Conservation (phyloP, 1,140 invertebrate species). For the Proctacanthus coquilletti region DNA sequence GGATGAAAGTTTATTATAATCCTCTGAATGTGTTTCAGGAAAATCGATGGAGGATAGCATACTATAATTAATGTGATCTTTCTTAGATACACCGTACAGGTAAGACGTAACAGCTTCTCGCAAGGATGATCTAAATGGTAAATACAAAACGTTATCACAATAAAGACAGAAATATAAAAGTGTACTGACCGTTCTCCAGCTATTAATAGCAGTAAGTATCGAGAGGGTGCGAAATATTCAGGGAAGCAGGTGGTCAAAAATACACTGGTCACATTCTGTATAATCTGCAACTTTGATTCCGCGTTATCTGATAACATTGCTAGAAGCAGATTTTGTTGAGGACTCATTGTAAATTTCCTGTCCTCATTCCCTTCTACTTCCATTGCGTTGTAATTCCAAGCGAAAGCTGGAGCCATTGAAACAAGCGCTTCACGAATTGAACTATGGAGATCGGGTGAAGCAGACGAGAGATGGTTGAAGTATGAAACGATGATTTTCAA, state of each 20-base stretch:
- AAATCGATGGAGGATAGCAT: conserved; percentile 24
- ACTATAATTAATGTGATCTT: conserved; percentile 26
- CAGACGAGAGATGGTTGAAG: conserved; percentile 37
- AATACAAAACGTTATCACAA: neutral
- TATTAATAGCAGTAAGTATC: conserved; percentile 70
- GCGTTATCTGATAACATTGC: conserved; percentile 37
- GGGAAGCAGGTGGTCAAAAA: conserved; percentile 71
- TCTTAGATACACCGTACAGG: conserved; percentile 27
- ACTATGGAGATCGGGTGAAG: conserved; percentile 40
- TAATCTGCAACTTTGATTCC: conserved; percentile 49
- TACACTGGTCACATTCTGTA: conserved; percentile 64
- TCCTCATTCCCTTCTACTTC: conserved; percentile 10
- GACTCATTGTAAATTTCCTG: conserved; percentile 31
- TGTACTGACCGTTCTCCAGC: conserved; percentile 58
- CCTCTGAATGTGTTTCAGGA: conserved; percentile 12
- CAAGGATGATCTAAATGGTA: conserved; percentile 17
- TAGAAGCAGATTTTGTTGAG: conserved; percentile 35
- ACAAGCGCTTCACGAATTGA: conserved; percentile 54
- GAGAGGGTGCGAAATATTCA: conserved; percentile 59
- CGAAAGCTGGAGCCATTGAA: conserved; percentile 53
- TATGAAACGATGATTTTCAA: conserved; percentile 21
- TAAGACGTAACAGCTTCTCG: conserved; percentile 23
- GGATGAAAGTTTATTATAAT: conserved; percentile 21
- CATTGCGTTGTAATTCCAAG: conserved; percentile 28
- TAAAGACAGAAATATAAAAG: conserved; percentile 2